phyloP scores from a whole-genome alignment of 2,797 vertebrate genomes.

The Alcedo atthis region DNA sequence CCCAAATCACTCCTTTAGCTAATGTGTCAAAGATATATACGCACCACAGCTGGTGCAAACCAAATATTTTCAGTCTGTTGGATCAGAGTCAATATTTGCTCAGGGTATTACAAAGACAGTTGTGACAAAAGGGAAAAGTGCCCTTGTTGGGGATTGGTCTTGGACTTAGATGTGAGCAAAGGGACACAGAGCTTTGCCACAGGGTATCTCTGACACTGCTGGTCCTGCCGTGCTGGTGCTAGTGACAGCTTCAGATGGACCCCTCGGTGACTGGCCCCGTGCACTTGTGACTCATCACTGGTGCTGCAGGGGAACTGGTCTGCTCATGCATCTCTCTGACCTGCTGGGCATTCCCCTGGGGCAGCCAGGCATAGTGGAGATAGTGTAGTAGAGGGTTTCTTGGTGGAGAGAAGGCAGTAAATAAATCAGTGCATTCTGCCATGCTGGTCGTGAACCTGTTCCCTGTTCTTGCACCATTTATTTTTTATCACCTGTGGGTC shows the following conservation, averaged over 20 bases:
- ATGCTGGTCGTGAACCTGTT: background rate
- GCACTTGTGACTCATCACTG: accelerated
- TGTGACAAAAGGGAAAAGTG: conserved; percentile 3
- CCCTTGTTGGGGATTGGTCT: background rate
- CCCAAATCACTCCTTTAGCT: conserved; percentile 84
- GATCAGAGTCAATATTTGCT: conserved; percentile 81
- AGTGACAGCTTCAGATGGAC: background rate
- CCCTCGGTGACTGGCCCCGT: background rate
- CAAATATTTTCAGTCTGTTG: conserved; percentile 82
- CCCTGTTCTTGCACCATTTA: conserved; percentile 21
- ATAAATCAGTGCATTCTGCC: conserved; percentile 32
- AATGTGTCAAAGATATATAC: conserved; percentile 77
- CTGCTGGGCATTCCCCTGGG: background rate
- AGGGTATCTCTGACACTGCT: accelerated
- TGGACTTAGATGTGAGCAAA: background rate
- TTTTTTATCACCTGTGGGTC: background rate
- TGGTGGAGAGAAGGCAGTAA: accelerated
- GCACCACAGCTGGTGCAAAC: conserved; percentile 81
- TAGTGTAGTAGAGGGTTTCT: background rate
- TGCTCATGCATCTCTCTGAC: background rate
- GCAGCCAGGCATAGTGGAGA: background rate
- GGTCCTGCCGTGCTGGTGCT: accelerated
- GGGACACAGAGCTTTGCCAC: background rate
- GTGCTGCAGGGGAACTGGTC: background rate
- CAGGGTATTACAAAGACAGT: conserved; percentile 66